Conservation (phyloP, 1,140 invertebrate genomes). For the Aphelenchoides fujianensis region DNA sequence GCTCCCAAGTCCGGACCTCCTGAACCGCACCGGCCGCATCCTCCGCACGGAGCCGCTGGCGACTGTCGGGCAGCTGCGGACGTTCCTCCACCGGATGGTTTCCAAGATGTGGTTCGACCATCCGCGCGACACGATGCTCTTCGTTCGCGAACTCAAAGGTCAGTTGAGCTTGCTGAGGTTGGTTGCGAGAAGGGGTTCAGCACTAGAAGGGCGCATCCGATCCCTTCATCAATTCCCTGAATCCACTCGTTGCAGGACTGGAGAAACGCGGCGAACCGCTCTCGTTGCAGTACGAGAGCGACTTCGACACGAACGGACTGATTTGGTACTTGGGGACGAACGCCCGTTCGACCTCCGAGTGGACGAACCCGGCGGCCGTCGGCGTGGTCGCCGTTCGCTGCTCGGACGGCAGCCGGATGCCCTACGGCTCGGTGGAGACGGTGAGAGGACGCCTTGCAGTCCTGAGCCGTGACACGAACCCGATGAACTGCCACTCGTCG, state of each 20-base stretch:
- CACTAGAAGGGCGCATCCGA: no score
- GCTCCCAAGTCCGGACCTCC: constrained; percentile 69
- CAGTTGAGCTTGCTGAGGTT: no score
- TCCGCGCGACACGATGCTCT: constrained; percentile 80
- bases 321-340: constrained; percentile 96
- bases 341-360: constrained; percentile 79
- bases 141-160: constrained; percentile 78
- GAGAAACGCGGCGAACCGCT: constrained; percentile 60
- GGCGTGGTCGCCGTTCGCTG: constrained; percentile 87
- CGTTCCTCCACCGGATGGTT: constrained; percentile 91
- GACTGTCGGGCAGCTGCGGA: constrained; percentile 84
- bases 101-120: constrained; percentile 97
- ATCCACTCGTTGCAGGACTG: no score
- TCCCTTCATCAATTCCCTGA: no score
- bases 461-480: constrained; percentile 80
- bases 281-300: constrained; percentile 76
- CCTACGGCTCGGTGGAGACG: constrained; percentile 91
- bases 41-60: constrained; percentile 96
- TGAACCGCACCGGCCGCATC: constrained; percentile 79
- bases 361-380: constrained; percentile 94
- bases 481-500: constrained; percentile 93
- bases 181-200: no score
- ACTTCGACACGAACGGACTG: constrained; percentile 96
- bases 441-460: constrained; percentile 61
- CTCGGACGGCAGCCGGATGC: constrained; percentile 86